Percentiles rank a stretch among this genome's conserved stretches.
These are phyloP conservation scores for Tachystola acroxantha DNA, from an alignment of 2,888 invertebrate genomes.

Conservation along the genomic window DNA sequence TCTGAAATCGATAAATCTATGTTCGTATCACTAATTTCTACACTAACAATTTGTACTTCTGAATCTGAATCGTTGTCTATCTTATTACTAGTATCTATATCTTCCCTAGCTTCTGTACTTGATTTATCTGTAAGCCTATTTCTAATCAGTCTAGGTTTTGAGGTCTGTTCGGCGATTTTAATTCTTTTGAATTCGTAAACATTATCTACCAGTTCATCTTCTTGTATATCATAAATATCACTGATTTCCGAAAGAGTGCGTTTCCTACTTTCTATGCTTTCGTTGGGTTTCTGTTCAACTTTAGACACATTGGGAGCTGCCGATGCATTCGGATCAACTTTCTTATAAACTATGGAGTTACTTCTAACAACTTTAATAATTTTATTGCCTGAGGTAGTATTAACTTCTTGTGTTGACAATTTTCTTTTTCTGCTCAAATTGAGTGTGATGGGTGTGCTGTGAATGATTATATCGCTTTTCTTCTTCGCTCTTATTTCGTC, in stretches of 20 bases:
- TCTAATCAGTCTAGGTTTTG: conserved; percentile 58
- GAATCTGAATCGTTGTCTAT: conserved; percentile 53
- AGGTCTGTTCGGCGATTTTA: conserved; percentile 45
- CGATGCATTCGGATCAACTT: conserved; percentile 43
- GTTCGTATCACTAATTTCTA: conserved; percentile 38
- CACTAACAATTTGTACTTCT: conserved; percentile 62
- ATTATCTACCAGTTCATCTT: conserved; percentile 58
- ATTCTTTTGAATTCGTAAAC: conserved; percentile 64
- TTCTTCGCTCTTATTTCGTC: conserved; percentile 72
- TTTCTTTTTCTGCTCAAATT: conserved; percentile 60
- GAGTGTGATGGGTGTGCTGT: conserved; percentile 46
- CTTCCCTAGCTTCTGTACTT: conserved; percentile 32
- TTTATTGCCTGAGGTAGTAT: conserved; percentile 62
- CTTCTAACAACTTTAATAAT: conserved; percentile 67
- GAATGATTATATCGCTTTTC: conserved; percentile 38
- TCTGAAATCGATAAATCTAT: conserved; percentile 44
- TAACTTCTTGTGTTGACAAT: conserved; percentile 58
- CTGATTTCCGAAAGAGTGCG: conserved; percentile 59
- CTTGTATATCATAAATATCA: conserved; percentile 52
- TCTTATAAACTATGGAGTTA: conserved; percentile 67
- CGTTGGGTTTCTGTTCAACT: conserved; percentile 34
- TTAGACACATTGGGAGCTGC: conserved; percentile 29
- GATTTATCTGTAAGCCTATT: conserved; percentile 32
- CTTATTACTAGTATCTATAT: conserved; percentile 23
- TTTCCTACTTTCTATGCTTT: conserved; percentile 44